These are phyloP conservation scores for Heterodera filipjevi DNA, from an alignment of 2,888 invertebrate species.

Conservation along the genomic window DNA sequence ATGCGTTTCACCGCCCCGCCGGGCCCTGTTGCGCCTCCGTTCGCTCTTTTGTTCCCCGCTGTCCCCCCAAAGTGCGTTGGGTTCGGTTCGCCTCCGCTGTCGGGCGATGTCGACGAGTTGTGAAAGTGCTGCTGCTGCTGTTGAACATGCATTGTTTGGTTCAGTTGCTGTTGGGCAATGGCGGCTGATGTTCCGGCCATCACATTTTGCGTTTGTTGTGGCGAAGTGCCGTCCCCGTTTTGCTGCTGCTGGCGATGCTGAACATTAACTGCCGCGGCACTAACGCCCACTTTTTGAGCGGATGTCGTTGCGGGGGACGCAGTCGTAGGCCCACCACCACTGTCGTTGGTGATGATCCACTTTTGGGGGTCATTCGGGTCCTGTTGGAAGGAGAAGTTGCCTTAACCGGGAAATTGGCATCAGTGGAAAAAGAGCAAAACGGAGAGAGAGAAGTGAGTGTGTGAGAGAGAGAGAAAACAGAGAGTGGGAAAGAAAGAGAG, in stretches of 20 bases:
- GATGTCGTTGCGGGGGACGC: neutral
- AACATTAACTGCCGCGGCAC: neutral
- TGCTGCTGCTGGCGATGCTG: neutral
- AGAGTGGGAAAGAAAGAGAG: too few species aligned
- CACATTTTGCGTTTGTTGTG: neutral
- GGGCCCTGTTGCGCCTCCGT: neutral
- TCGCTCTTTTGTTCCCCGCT: neutral
- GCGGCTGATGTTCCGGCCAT: neutral
- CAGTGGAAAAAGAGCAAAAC: too few species aligned
- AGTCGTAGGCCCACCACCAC: constrained; percentile 22
- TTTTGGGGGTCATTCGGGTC: constrained; percentile 82
- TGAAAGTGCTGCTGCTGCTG: constrained; percentile 8
- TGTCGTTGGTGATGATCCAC: constrained; percentile 71
- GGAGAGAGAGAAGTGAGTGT: too few species aligned
- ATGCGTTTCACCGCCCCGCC: constrained; percentile 71
- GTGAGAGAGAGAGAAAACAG: too few species aligned
- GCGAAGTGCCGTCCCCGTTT: neutral
- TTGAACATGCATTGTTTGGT: neutral
- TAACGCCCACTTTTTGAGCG: neutral
- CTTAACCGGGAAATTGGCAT: constrained; percentile 47
- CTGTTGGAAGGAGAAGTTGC: constrained; percentile 76
- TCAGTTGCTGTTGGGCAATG: too few species aligned
- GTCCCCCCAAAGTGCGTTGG: constrained; percentile 20
- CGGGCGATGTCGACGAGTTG: constrained; percentile 6
- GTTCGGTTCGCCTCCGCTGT: constrained; percentile 21